phyloP scores from a whole-genome alignment of 1,140 invertebrate genomes.

The Heliconius nattereri region DNA sequence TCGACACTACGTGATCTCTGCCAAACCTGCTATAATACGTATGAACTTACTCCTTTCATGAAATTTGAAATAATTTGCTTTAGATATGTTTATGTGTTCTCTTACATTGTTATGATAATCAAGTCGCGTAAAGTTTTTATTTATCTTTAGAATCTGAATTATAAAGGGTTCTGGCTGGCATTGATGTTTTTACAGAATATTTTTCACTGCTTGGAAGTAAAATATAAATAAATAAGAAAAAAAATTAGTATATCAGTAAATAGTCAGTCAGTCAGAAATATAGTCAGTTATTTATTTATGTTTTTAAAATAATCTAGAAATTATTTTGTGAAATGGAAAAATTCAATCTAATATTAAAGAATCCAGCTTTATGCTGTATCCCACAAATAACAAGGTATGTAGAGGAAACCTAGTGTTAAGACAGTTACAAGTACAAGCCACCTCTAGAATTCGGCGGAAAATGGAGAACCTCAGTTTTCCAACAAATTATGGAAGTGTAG shows the following conservation, averaged over 20 bases:
- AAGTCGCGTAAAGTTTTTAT: constrained; percentile 5
- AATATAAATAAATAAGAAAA: background rate
- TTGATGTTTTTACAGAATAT: background rate
- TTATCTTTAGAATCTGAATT: background rate
- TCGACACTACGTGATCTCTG: too few relatives aligned
- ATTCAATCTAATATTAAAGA: too few relatives aligned
- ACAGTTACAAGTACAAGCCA: too few relatives aligned
- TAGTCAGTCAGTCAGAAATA: too few relatives aligned
- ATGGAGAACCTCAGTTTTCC: too few relatives aligned
- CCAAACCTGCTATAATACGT: too few relatives aligned
- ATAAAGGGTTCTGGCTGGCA: background rate
- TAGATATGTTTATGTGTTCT: background rate
- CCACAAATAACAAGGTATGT: too few relatives aligned
- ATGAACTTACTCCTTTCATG: background rate
- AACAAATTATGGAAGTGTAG: too few relatives aligned
- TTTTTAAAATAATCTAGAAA: background rate
- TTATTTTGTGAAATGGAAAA: background rate
- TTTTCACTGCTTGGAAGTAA: background rate
- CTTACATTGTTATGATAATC: background rate
- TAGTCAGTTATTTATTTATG: too few relatives aligned
- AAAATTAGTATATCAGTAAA: background rate
- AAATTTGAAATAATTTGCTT: constrained; percentile 20
- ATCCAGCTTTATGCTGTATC: too few relatives aligned
- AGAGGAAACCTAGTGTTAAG: too few relatives aligned
- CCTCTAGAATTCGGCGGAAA: too few relatives aligned